A percentile compares a stretch with the other conserved stretches of the same genome.
Evolutionary conservation across 2,797 vertebrate genomes (phyloP).

Genomic region (Catharus ustulatus): DNA sequence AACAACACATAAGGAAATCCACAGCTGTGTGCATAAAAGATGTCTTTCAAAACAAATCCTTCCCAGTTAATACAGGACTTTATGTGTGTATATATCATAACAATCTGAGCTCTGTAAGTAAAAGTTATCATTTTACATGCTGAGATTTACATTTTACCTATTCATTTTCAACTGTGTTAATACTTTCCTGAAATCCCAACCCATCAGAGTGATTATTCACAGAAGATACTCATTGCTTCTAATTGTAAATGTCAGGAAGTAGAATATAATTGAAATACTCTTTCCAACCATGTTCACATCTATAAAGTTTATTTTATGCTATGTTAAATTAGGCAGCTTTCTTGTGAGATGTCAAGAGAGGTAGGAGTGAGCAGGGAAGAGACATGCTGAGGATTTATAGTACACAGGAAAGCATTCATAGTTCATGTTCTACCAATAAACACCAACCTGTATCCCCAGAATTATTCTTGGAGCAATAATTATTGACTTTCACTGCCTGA

Average conservation of each 20-base stretch:
- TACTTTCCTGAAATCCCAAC: constrained; percentile 6
- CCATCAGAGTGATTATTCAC: constrained; percentile 10
- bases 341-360: background rate
- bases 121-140: constrained; percentile 24
- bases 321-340: constrained; percentile 1
- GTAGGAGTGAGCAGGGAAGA: background rate
- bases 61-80: constrained; percentile 5
- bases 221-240: constrained; percentile 19
- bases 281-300: background rate
- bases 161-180: constrained; percentile 43
- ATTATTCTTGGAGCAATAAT: background rate
- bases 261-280: constrained; percentile 32
- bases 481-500: background rate
- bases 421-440: background rate
- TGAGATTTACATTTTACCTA: constrained; percentile 31
- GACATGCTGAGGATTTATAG: background rate
- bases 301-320: background rate
- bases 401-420: background rate
- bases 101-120: background rate
- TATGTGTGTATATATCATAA: background rate
- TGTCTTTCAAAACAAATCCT: constrained; percentile 23
- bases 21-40: constrained; percentile 18
- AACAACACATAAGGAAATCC: background rate
- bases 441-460: background rate
- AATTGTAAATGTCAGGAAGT: constrained; percentile 23